These are phyloP conservation scores for Anthoptus insignis DNA, from an alignment of 2,888 invertebrate species.

Conservation along the genomic window DNA sequence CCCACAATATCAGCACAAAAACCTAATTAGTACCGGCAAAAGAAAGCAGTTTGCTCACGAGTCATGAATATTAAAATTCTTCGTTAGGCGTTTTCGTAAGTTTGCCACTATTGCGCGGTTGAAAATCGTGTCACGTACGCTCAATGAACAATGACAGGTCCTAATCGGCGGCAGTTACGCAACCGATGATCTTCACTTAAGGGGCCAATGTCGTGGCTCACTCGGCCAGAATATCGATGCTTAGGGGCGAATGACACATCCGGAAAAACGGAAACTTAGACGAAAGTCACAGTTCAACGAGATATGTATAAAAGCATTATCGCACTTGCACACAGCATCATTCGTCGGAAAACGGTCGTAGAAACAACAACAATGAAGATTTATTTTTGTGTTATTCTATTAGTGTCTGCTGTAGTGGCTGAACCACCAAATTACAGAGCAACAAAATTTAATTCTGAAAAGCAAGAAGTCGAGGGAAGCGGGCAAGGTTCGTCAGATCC, in stretches of 20 bases:
- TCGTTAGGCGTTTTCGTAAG: slow-evolving; percentile 69
- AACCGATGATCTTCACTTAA: slow-evolving; percentile 73
- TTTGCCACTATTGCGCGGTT: slow-evolving; percentile 56
- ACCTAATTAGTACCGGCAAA: slow-evolving; percentile 63
- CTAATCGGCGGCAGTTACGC: slow-evolving; percentile 79
- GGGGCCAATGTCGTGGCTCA: slow-evolving; percentile 80
- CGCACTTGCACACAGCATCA: slow-evolving; percentile 67
- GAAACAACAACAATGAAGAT: slow-evolving; percentile 68
- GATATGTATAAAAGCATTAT: slow-evolving; percentile 71
- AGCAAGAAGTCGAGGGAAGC: slow-evolving; percentile 65
- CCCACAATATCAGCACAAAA: slow-evolving; percentile 55
- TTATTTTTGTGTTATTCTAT: slow-evolving; percentile 66
- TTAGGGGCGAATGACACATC: slow-evolving; percentile 72
- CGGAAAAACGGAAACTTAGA: slow-evolving; percentile 72
- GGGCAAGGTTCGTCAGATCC: slow-evolving; percentile 49
- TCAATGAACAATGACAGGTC: slow-evolving; percentile 75
- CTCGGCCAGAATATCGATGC: slow-evolving; percentile 78
- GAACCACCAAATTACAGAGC: slow-evolving; percentile 71
- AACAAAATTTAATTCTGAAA: slow-evolving; percentile 62
- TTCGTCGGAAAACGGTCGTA: slow-evolving; percentile 69
- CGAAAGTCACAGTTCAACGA: slow-evolving; percentile 53
- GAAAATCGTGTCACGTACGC: slow-evolving; percentile 69
- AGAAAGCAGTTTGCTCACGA: slow-evolving; percentile 68
- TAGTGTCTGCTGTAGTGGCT: slow-evolving; percentile 68
- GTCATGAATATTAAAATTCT: slow-evolving; percentile 76